Evolutionary conservation across 2,888 invertebrate species (phyloP), one percentile per base, ranked within the genome.

Genomic region (Nomada ferruginata): DNA sequence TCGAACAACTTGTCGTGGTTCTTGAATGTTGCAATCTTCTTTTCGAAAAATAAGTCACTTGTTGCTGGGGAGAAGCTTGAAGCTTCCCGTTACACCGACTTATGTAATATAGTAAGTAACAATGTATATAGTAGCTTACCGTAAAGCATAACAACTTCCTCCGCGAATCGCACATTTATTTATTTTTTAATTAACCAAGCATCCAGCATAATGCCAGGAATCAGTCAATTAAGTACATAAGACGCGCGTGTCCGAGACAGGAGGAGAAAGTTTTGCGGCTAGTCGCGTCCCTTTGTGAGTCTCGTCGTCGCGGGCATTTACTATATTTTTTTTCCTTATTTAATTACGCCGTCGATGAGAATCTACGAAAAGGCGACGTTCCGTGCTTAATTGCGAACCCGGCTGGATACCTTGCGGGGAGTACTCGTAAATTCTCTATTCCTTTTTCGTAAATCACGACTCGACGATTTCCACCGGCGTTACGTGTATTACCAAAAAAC

Each of bases 161-260:
- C 74, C 78, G 77, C 73, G 69, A 72, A 82, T 74, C 83, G 74
- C 70, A 57, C 73, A 53, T 78, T 69, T 74, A 79, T 79, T 73
- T 82, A n/a, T 50, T 52, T 50, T 77, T 84, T 89, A 91, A 91
- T 91, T 91, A 89, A 87, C 81, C 69, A 75, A 82, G 78, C 86
- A 88, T 79, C 87, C 83, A 89, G 87, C 90, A 89, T 88, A 85
- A 88, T 87, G 83, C 90, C 89, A 88, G 88, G 87, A 89, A 84
- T 87, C 84, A 83, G 83, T 87, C 88, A 90, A 90, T 91, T 91
- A 89, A 85, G 83, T 77, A 55, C 82, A 53, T 26, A 53, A 64
- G 66, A 68, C 79, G 73, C 64, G 82, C 84, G 72, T 85, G 85
- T 85, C 86, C 73, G 66, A 73, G 76, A 73, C 78, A 79, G 76